Evolutionary conservation across 2,888 invertebrate genomes (phyloP), one percentile per base, ranked within the genome.

Genomic region (Melolontha melolontha): DNA sequence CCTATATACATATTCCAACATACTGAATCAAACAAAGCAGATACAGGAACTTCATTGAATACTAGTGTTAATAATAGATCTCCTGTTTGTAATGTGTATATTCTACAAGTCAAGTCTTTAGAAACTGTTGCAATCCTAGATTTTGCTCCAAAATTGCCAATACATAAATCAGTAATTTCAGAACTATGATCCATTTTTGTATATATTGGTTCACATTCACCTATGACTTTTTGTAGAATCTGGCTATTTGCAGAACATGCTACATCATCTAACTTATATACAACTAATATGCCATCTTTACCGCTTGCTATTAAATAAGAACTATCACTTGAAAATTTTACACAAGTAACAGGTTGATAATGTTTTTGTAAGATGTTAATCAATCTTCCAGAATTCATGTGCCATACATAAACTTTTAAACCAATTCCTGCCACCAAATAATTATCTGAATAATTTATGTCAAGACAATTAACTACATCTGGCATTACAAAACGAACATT

Each of bases 321-420:
- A 1, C 93, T 91, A 81, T 93, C 92, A 70, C 87, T 87, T 29
- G 91, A 91, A 78, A 95, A 95, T 76, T 88, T 88, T 0, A 97
- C 79, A 65, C 90, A 88, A 1, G 86, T 90, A 2, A 97, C 86
- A 29, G 90, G 87, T 83, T 96, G 95, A 80, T 93, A 96, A 81
- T 97, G 96, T 52, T 91, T 88, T 14, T 87, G 87, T 16, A 94
- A 83, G 1, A 92, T 90, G 1, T 88, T 88, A 27, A 96, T 78
- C 71, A 96, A 85, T 74, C 88, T 89, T 0, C 97, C 97, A 0
- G 92, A 90, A 63, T 84, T 82, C 8, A 90, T 83, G 82, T 95
- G 93, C 95, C 96, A 97, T n/a, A 97, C 77, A 77, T 93, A 93
- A 16, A 97, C 85, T 76, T 92, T 93, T 76, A 94, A 92, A 51